These are phyloP conservation scores for Bombus superbus DNA, from an alignment of 1,140 invertebrate genomes.

Conservation along the genomic window DNA sequence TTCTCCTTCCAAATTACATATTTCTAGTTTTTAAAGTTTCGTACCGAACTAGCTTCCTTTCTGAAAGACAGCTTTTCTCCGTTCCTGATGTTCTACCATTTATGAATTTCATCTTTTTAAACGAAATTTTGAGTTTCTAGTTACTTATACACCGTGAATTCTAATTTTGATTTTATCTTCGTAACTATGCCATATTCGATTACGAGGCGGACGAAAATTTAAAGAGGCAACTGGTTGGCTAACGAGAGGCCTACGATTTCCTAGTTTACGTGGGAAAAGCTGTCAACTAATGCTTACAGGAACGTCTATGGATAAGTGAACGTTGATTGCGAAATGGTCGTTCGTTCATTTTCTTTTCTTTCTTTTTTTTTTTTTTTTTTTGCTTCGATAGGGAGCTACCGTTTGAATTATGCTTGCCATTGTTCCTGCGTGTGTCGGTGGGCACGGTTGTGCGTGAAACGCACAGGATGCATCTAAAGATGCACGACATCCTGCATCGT, in stretches of 20 bases:
- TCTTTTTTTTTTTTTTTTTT: neutral
- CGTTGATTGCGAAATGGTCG: conserved; percentile 7
- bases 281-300: neutral
- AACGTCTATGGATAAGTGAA: neutral
- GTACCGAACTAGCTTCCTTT: neutral
- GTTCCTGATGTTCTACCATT: neutral
- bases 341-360: neutral
- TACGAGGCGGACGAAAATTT: neutral
- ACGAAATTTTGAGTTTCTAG: neutral
- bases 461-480: conserved; percentile 29
- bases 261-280: conserved; percentile 2
- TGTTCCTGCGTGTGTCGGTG: neutral
- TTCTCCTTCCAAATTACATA: neutral
- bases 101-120: neutral
- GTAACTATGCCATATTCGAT: neutral
- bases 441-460: conserved; percentile 1
- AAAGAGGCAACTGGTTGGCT: no score
- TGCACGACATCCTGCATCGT: conserved; percentile 1
- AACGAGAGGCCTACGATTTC: neutral
- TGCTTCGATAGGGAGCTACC: conserved; percentile 4
- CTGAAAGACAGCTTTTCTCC: neutral
- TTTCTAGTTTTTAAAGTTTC: neutral
- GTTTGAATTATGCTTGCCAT: conserved; percentile 28
- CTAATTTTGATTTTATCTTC: neutral
- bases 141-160: neutral